Percentiles rank a stretch among this genome's conserved stretches.
Conservation (phyloP, 2,797 vertebrate species). For the Cygnus olor region DNA sequence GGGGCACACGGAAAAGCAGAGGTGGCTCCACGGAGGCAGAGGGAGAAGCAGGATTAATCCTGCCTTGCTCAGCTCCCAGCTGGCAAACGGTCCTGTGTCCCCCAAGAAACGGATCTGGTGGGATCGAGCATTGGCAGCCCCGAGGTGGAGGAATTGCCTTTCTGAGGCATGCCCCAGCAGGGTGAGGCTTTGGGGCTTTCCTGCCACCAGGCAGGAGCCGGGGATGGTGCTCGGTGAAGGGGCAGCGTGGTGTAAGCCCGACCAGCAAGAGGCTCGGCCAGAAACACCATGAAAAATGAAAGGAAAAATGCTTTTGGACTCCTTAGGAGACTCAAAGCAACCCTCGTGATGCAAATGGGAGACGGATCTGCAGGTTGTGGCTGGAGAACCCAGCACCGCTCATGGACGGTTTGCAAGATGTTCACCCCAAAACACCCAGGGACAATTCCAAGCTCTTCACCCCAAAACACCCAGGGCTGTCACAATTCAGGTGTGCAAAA, state of each 20-base stretch:
- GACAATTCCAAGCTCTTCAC: no score
- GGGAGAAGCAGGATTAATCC: background rate
- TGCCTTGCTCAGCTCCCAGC: fast-evolving
- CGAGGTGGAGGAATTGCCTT: fast-evolving
- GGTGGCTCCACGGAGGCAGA: background rate
- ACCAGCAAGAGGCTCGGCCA: background rate
- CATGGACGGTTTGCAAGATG: no score
- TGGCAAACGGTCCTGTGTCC: background rate
- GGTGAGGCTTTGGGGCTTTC: no score
- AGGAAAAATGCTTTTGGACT: background rate
- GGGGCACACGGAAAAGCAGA: background rate
- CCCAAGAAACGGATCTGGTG: background rate
- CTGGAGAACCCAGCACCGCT: background rate
- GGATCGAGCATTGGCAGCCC: background rate
- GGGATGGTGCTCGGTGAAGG: background rate
- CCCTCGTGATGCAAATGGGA: no score
- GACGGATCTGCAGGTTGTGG: background rate
- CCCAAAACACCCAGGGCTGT: background rate
- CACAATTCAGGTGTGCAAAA: background rate
- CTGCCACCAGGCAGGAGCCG: no score
- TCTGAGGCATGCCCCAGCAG: background rate
- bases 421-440: no score
- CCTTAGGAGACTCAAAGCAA: background rate
- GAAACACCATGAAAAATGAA: background rate
- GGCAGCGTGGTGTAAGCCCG: no score